Evolutionary conservation across 1,140 invertebrate species (phyloP).

Genomic region (Ostrea edulis): DNA sequence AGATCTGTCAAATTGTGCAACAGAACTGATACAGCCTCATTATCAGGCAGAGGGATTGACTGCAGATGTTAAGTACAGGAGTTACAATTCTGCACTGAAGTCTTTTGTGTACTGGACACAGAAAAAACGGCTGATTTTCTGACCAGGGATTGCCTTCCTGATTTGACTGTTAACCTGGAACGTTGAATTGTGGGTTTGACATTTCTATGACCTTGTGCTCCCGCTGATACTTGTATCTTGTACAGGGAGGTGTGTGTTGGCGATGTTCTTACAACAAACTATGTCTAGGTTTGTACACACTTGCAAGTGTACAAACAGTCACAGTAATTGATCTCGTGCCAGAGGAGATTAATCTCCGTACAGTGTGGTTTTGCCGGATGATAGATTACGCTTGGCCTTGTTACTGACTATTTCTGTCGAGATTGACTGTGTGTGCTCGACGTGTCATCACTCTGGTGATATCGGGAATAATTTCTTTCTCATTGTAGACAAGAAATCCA

Average conservation of each 20-base stretch:
- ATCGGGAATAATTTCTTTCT: neutral
- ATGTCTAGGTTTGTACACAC: constrained; percentile 19
- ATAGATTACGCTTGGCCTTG: constrained; percentile 23
- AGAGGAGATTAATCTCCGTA: neutral
- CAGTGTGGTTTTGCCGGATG: constrained; percentile 27
- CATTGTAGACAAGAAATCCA: constrained; percentile 15
- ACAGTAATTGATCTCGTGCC: constrained; percentile 24
- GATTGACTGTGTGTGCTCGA: neutral
- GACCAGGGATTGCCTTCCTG: neutral
- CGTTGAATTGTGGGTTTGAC: neutral
- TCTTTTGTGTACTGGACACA: neutral
- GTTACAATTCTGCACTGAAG: neutral
- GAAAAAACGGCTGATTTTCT: neutral
- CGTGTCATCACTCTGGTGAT: neutral
- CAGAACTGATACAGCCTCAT: neutral
- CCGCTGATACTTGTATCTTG: neutral
- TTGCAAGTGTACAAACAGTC: neutral
- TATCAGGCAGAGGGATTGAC: neutral
- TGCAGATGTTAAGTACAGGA: neutral
- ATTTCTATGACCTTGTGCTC: constrained; percentile 31
- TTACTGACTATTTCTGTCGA: constrained; percentile 3
- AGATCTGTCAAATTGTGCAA: neutral
- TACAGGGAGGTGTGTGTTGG: neutral
- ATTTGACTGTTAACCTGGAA: neutral
- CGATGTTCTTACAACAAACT: neutral